Evolutionary conservation across 2,888 invertebrate species (phyloP), one percentile per base, ranked within the genome.

Genomic region (Callimorpha dominula): DNA sequence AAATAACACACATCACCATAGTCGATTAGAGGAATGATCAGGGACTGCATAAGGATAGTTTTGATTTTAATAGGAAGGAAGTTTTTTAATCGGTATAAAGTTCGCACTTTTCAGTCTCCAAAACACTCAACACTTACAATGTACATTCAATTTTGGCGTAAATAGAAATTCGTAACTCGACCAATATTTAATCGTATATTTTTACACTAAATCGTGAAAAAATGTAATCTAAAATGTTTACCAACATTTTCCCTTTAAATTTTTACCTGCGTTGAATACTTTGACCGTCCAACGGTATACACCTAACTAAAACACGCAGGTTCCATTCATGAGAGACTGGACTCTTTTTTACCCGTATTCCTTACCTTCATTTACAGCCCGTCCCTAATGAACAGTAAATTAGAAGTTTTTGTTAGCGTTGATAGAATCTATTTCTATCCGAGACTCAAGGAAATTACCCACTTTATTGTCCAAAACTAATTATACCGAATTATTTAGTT

Each of bases 391-490:
- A 71, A 66, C 71, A 66, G 50, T 71, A 49, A 71, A 42, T 71
- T 50, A 67, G 65, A 67, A 74, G 80, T 81, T 75, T 80, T 81
- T 80, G 81, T 68, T 52, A 52, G 81, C 68, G 81, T 78, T 75
- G 81, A 78, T 83, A 72, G 72, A 78, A 81, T 78, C 81, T 80
- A 81, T 81, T 75, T 75, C 76, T 71, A 72, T 71, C 52, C 69
- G 68, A 17, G 68, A n/a, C 72, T 73, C 78, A 72, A 77, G 75
- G 64, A 80, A 82, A 81, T 72, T 67, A 78, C 60, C 81, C 78
- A 65, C 62, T 20, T 73, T 78, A 78, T 80, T 82, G 83, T 78
- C 75, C 65, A 70, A 82, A 68, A 82, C 83, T 78, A 81, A 81
- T 82, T 78, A 81, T 68, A 50, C 72, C 73, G 75, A 82, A 73